Evolutionary conservation across 2,888 invertebrate species (phyloP), one percentile per base, ranked within the genome.

Genomic region (Eilema caniola): DNA sequence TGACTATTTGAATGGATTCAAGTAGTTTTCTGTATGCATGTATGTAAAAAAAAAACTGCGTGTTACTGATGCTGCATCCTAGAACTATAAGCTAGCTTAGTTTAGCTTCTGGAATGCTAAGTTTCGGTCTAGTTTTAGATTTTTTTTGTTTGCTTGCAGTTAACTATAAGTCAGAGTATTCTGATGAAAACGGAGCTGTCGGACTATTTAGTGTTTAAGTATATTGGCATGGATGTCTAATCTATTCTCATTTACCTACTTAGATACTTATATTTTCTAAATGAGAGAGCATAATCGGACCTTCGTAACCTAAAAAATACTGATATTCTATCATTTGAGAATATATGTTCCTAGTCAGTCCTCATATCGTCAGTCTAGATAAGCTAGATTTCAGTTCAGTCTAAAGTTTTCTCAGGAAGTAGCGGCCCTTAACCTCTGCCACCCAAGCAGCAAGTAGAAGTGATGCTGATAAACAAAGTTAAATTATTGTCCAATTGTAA

Each of bases 391-490:
- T 56, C 20, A 56, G 62, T 56, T 37, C 24, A 20, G 33, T 69
- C 59, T 61, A 41, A 33, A 16, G 59, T 28, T 69, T 68, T 23
- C 41, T 23, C 41, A 70, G 70, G 66, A 70, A 70, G 24, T 47
- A n/a, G 8, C 31, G 59, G 20, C 66, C 70, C 67, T 67, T 66
- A 25, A 62, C 41, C 59, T 62, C 62, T 20, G 28, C 66, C 70
- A 41, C 70, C 57, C 66, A 70, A 63, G 66, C 33, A 47, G 31
- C 4, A 60, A 37, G 41, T 41, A 25, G 20, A 16, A 66, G 28
- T 23, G 20, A 41, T 31, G 7, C 47, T 47, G 70, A 67, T 70
- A 67, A 47, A 66, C 59, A 25, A 57, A 41, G 14, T 66, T 62
- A 12, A 70, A 37, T 60, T 24, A 61, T 66, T 64, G 31, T 37